Percentiles rank a stretch among this genome's conserved stretches.
phyloP scores from a whole-genome alignment of 2,113 vertebrate species.

The Eclectus roratus region DNA sequence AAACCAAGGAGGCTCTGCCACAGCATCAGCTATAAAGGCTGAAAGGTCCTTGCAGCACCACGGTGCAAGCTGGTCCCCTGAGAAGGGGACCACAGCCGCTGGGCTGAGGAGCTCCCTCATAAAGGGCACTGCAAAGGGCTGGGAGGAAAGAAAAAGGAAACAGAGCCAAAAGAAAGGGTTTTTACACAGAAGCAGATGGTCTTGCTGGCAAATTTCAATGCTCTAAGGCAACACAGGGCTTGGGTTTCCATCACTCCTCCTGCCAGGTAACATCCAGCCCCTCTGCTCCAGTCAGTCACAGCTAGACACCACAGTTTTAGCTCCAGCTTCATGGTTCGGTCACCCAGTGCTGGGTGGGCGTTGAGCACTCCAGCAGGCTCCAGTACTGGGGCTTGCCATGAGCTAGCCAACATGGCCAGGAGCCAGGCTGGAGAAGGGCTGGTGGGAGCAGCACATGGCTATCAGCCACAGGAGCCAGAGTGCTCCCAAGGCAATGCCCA shows the following conservation, averaged over 20 bases:
- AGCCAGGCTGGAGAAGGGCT: not conserved
- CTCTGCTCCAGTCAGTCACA: not conserved
- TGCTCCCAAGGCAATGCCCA: not conserved
- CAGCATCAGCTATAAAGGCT: not conserved
- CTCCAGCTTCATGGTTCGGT: not conserved
- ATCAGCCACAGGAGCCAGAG: accelerated
- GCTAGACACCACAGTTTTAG: accelerated
- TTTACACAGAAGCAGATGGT: not conserved
- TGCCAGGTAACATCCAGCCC: not conserved
- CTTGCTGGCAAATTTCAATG: not conserved
- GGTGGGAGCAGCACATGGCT: accelerated
- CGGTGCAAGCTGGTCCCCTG: accelerated
- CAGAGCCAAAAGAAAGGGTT: not conserved
- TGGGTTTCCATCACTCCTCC: not conserved
- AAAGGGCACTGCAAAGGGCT: not conserved
- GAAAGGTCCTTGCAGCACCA: not conserved
- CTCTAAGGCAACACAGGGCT: not conserved
- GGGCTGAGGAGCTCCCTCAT: too few relatives aligned
- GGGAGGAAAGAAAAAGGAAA: not conserved
- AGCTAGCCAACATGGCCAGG: not conserved
- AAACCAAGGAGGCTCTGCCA: not conserved
- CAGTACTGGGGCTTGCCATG: accelerated
- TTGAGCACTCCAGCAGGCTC: not conserved
- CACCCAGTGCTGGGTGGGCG: accelerated
- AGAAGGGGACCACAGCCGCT: not conserved